Percentiles rank a stretch among this genome's conserved stretches.
Evolutionary conservation across 2,797 vertebrate genomes (phyloP).

Genomic region (Microchirus variegatus): DNA sequence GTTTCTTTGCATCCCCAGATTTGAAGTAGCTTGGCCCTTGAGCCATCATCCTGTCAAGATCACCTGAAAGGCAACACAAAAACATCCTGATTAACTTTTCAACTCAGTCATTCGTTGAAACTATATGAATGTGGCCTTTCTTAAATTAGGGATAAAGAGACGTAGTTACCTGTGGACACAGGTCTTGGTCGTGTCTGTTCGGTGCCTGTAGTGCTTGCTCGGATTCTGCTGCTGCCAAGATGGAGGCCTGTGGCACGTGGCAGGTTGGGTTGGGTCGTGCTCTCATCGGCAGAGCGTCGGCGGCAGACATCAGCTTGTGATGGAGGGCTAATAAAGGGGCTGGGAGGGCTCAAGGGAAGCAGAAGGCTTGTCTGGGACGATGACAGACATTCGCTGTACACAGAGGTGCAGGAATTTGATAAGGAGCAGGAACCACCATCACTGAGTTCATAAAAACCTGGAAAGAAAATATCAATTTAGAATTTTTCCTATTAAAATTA

Average conservation of each 20-base stretch:
- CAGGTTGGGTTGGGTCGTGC: constrained; percentile 73
- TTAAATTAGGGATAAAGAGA: constrained; percentile 15
- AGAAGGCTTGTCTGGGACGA: constrained; percentile 84
- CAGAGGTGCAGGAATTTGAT: constrained; percentile 93
- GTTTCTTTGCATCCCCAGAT: constrained; percentile 64
- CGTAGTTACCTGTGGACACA: constrained; percentile 90
- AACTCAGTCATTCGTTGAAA: not conserved
- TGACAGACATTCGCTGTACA: constrained; percentile 90
- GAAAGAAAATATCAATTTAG: constrained; percentile 14
- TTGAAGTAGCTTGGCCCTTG: constrained; percentile 72
- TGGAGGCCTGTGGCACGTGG: constrained; percentile 78
- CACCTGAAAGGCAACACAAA: constrained; percentile 80
- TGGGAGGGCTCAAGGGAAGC: constrained; percentile 65
- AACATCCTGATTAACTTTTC: constrained; percentile 26
- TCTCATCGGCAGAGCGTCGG: constrained; percentile 90
- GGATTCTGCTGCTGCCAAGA: constrained; percentile 75
- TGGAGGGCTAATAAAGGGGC: constrained; percentile 42
- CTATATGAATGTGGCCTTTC: not conserved
- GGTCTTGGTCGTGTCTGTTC: constrained; percentile 85
- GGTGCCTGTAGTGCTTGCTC: constrained; percentile 53
- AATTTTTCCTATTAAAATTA: constrained; percentile 5
- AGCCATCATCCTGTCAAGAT: constrained; percentile 85
- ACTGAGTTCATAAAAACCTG: constrained; percentile 97
- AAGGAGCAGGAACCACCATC: constrained; percentile 92
- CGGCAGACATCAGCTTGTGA: constrained; percentile 74